phyloP scores from a whole-genome alignment of 2,888 invertebrate genomes.

The Thereva unica region DNA sequence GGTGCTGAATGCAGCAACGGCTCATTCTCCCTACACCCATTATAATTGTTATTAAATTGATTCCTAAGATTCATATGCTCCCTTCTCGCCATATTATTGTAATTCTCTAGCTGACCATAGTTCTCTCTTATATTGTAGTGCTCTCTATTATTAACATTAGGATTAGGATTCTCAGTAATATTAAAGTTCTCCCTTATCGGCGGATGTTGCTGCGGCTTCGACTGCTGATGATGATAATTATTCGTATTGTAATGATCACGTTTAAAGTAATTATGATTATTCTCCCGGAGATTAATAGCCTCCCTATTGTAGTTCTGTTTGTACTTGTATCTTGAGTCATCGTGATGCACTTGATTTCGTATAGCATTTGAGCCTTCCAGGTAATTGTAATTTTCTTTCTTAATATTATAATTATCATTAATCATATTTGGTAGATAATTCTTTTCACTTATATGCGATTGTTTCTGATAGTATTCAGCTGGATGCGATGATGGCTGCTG shows the following conservation, averaged over 20 bases:
- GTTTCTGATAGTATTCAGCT: slow-evolving; percentile 56
- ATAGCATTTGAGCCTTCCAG: slow-evolving; percentile 48
- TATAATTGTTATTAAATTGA: slow-evolving; percentile 52
- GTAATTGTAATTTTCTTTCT: slow-evolving; percentile 53
- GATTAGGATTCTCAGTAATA: slow-evolving; percentile 57
- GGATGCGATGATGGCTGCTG: slow-evolving; percentile 47
- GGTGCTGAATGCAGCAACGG: slow-evolving; percentile 58
- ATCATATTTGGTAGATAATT: slow-evolving; percentile 53
- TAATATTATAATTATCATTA: slow-evolving; percentile 53
- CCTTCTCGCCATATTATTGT: slow-evolving; percentile 48
- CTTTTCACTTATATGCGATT: slow-evolving; percentile 53
- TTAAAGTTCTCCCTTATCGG: slow-evolving; percentile 58
- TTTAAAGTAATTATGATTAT: slow-evolving; percentile 47
- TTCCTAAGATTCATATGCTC: slow-evolving; percentile 46
- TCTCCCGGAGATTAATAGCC: slow-evolving; percentile 55
- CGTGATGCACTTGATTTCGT: slow-evolving; percentile 42
- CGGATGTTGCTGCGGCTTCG: slow-evolving; percentile 15
- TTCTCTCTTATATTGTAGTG: slow-evolving; percentile 49
- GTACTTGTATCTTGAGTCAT: slow-evolving; percentile 46
- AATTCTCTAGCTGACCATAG: slow-evolving; percentile 49
- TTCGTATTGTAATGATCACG: slow-evolving; percentile 43
- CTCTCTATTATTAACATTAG: slow-evolving; percentile 49
- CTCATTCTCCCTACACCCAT: slow-evolving; percentile 57
- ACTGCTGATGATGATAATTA: slow-evolving; percentile 45
- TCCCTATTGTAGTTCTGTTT: slow-evolving; percentile 50